Base-by-base conservation (phyloP, 2,797 vertebrate genomes). In the Labeo calbasu region DNA sequence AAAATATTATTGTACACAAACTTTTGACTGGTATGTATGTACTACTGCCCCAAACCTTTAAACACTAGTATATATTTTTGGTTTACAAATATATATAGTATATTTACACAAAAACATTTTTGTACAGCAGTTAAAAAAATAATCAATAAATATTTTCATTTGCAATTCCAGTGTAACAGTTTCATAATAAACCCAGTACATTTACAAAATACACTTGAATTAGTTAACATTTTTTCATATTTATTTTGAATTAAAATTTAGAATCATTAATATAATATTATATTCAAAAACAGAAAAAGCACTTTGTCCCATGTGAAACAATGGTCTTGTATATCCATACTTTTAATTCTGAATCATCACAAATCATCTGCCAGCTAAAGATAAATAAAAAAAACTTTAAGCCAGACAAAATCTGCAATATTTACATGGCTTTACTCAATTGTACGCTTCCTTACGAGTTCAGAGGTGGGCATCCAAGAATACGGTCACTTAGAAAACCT, bases 221-320 rank as follows among this genome's bases (percentile, higher is more conserved):
- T n/a, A n/a, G n/a, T n/a, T 50, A 10, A 66, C 19, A 28, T 51
- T 46, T 46, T 46, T 46, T 9, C 1, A 46, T 46, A 46, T 46
- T 46, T 46, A 46, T 46, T 43, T 43, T 43, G 40, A 8, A 36
- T 36, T 36, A 36, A 36, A 36, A 70, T 48, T 70, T 70, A 48
- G 3, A 71, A 51, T 53, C 19, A 21, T 21, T 53, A 1, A n/a
- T 75, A 14, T 55, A 48, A 9, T 46, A 46, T 46, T 48, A 50
- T 3, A 9, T 6, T 36, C 53, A 57, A 83, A 83, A 81, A 70
- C 53, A 53, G 2, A 50, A 57, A 48, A 76, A 82, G 46, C 61
- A 82, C 75, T 82, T 82, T 76, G 65, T 70, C 46, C 82, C 69
- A 70, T 73, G 43, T 68, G 72, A 72, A 72, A 61, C 53, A 63